Conservation (phyloP, 2,888 invertebrate genomes). For the Belgica antarctica region DNA sequence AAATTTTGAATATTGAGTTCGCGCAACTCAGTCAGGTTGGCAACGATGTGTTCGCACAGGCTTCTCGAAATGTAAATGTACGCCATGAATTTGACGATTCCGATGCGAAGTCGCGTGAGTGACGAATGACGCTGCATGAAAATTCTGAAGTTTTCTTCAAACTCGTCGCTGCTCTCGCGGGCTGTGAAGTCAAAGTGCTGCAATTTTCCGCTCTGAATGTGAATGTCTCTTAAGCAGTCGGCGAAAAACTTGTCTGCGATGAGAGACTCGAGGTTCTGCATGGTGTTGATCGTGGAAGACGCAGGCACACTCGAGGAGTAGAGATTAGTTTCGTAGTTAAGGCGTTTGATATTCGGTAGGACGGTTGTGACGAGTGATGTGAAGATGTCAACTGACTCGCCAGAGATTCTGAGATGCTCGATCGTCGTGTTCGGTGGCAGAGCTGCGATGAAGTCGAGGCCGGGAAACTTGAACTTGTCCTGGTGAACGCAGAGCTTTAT, state of each 20-base stretch:
- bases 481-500: neutral
- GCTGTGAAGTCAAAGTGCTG: neutral
- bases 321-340: neutral
- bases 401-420: neutral
- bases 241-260: neutral
- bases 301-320: neutral
- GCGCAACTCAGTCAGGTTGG: neutral
- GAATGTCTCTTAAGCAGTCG: neutral
- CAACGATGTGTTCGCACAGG: neutral
- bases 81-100: neutral
- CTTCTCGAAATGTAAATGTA: neutral
- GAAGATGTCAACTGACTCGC: neutral
- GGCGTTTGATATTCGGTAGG: neutral
- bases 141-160: neutral
- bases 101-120: neutral
- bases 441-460: neutral
- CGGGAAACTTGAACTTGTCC: neutral
- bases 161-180: neutral
- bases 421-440: neutral
- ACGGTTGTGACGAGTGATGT: neutral
- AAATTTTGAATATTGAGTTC: neutral
- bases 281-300: neutral
- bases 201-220: neutral
- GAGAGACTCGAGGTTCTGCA: neutral
- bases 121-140: neutral